Conservation (phyloP, 1,140 invertebrate species). For the Physella acuta region DNA sequence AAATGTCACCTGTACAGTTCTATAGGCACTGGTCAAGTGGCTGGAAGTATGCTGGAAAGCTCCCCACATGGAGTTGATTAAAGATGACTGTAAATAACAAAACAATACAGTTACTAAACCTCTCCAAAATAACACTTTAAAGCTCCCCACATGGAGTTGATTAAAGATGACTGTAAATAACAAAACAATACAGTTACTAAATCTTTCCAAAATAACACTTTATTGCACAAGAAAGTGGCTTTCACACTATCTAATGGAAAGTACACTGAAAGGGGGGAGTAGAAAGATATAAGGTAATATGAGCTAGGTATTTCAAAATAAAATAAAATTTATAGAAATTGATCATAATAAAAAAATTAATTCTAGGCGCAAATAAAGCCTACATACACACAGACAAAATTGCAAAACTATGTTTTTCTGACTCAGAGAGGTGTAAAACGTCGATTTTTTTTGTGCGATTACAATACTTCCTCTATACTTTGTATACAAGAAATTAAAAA, state of each 20-base stretch:
- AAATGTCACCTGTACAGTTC: constrained; percentile 37
- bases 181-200: no score
- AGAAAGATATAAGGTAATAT: neutral
- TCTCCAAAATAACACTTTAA: constrained; percentile 52
- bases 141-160: constrained; percentile 50
- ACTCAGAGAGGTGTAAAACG: no score
- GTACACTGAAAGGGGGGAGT: neutral
- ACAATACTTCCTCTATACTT: no score
- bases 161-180: no score
- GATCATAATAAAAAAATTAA: neutral
- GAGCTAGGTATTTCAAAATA: neutral
- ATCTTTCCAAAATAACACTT: constrained; percentile 49
- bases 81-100: no score
- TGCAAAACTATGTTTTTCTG: no score
- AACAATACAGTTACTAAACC: no score
- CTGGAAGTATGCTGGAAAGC: constrained; percentile 53
- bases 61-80: constrained; percentile 50
- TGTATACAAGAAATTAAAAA: no score
- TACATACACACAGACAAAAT: no score
- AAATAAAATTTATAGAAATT: neutral
- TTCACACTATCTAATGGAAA: neutral
- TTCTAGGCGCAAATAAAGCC: neutral
- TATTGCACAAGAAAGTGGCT: constrained; percentile 41
- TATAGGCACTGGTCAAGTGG: constrained; percentile 50
- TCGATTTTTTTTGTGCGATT: no score